A percentile compares a stretch with the other conserved stretches of the same genome.
Evolutionary conservation across 2,797 vertebrate genomes (phyloP).

Genomic region (Fistularia commersonii): DNA sequence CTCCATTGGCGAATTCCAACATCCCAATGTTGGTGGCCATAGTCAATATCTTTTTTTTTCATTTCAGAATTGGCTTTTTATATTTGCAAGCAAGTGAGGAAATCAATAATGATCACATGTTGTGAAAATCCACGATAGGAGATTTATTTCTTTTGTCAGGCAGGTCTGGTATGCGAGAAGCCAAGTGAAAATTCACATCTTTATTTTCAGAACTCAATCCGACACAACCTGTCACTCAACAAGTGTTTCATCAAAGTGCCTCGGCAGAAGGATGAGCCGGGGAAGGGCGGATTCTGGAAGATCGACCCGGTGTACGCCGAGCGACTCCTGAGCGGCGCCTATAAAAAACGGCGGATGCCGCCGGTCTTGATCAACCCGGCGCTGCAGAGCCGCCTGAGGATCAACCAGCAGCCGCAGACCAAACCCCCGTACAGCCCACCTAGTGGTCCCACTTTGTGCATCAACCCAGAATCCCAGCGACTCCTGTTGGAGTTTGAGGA

Average conservation of each 20-base stretch:
- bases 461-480: conserved; percentile 79
- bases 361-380: conserved; percentile 87
- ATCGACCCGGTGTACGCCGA: conserved; percentile 92
- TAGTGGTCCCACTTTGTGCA: conserved; percentile 32
- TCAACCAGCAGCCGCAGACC: conserved; percentile 35
- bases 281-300: conserved; percentile 96
- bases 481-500: conserved; percentile 88
- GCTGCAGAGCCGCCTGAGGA: conserved; percentile 68
- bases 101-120: too few species aligned
- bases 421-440: conserved; percentile 6
- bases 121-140: too few species aligned
- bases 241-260: conserved; percentile 99
- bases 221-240: conserved; percentile 95
- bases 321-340: conserved; percentile 84
- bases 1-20: too few species aligned
- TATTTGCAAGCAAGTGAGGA: too few species aligned
- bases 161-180: too few species aligned
- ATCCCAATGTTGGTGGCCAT: too few species aligned
- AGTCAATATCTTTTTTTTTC: too few species aligned
- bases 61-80: too few species aligned
- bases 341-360: conserved; percentile 85
- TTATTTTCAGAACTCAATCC: conserved; percentile 86
- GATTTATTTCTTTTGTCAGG: too few species aligned
- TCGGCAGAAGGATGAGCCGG: conserved; percentile 91
- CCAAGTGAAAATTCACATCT: neutral